Evolutionary conservation across 2,888 invertebrate species (phyloP), one percentile per base, ranked within the genome.

Genomic region (Carabus problematicus): DNA sequence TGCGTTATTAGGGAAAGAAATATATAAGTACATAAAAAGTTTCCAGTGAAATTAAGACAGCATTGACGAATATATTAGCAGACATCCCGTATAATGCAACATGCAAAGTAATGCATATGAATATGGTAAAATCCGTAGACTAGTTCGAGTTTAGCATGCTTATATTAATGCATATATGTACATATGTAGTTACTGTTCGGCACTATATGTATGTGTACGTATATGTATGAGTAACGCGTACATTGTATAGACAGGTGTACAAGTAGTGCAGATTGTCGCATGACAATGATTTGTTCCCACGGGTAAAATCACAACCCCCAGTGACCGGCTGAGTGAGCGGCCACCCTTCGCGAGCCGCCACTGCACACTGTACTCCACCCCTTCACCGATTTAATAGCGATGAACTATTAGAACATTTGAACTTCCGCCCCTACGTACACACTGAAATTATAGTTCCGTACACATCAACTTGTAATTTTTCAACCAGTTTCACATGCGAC

Each of bases 271-370:
- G 16, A 18, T 16, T 52, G 52, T 18, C 40, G 11, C 54, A 16
- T 41, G 52, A 63, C 52, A 52, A 16, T 63, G 63, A 63, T 63
- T 63, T 63, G 40, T 63, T 63, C 63, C 54, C 63, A 63, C 63
- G 63, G 63, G 63, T 63, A 63, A 63, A 63, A 63, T 63, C 63
- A 63, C 52, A 52, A 54, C 63, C 52, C 52, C 41, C 63, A 41
- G 40, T 14, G 18, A 18, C 9, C 18, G 18, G 42, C 11, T 64
- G 64, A 42, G 54, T 54, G 52, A 41, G 42, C 64, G 54, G 39
- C 62, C 39, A 47, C 52, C 63, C 59, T 42, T 59, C 47, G 7
- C n/a, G 47, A 14, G 16, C 11, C 49, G 8, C 49, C 12, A 14
- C 49, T 16, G 8, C 11, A 14, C 49, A 49, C 49, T 14, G 16